These are phyloP conservation scores for Gambusia affinis DNA, from an alignment of 2,113 vertebrate species.

Conservation along the genomic window DNA sequence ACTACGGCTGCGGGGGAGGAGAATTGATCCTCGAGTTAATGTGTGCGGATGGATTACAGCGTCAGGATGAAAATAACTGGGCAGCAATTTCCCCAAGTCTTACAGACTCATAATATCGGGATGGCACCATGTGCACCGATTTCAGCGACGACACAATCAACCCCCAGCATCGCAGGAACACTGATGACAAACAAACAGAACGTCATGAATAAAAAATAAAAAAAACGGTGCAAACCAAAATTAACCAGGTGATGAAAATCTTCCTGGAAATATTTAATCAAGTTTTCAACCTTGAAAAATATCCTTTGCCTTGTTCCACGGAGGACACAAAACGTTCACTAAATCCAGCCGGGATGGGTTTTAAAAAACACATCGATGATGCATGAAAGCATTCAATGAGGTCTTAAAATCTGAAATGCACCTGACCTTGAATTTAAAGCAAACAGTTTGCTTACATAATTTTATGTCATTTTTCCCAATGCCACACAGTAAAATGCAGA, in stretches of 20 bases:
- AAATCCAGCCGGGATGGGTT: slow-evolving; percentile 18
- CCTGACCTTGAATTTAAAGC: slow-evolving; percentile 51
- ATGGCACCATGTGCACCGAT: slow-evolving; percentile 25
- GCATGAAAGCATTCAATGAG: slow-evolving; percentile 21
- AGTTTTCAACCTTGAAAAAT: slow-evolving; percentile 11
- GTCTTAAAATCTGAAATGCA: slow-evolving; percentile 33
- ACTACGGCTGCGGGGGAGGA: slow-evolving; percentile 70
- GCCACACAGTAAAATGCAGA: slow-evolving; percentile 11
- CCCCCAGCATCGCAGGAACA: slow-evolving; percentile 38
- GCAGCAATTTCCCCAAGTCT: slow-evolving; percentile 25
- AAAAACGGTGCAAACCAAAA: not conserved
- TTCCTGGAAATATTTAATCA: slow-evolving; percentile 5
- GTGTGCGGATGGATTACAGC: slow-evolving; percentile 69
- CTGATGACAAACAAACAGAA: slow-evolving; percentile 11
- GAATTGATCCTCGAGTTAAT: slow-evolving; percentile 72
- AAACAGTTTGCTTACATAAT: slow-evolving; percentile 49
- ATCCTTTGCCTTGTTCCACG: not conserved
- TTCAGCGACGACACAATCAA: slow-evolving; percentile 59
- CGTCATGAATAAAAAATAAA: not conserved
- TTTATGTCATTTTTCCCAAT: slow-evolving; percentile 33
- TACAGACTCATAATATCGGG: slow-evolving; percentile 16
- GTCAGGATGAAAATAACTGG: slow-evolving; percentile 65
- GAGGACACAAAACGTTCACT: slow-evolving; percentile 26
- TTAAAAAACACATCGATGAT: slow-evolving; percentile 32
- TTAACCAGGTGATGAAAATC: slow-evolving; percentile 11